phyloP scores from a whole-genome alignment of 2,797 vertebrate species.

The Myotis daubentonii region DNA sequence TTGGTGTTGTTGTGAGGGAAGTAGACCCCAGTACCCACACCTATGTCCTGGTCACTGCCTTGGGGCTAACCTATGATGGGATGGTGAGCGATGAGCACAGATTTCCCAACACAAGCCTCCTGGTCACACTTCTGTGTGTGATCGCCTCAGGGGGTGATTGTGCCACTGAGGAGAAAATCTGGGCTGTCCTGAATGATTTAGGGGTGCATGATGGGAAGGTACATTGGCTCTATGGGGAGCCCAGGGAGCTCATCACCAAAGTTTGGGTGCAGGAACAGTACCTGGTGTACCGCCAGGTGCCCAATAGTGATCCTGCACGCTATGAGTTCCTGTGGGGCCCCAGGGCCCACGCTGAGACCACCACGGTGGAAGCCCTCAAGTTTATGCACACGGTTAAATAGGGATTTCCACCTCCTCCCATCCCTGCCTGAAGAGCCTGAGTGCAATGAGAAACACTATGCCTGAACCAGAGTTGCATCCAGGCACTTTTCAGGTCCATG shows the following conservation, averaged over 20 bases:
- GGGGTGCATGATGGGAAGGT: neutral
- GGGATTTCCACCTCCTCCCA: neutral
- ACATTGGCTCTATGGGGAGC: neutral
- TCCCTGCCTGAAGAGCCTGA: neutral
- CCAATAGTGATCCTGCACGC: neutral
- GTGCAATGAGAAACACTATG: neutral
- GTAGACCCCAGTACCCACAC: neutral
- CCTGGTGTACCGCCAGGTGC: neutral
- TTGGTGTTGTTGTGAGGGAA: neutral
- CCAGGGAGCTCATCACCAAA: neutral
- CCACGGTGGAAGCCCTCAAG: neutral
- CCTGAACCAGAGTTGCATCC: neutral
- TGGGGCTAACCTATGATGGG: neutral
- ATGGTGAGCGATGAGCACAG: neutral
- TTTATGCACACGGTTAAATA: neutral
- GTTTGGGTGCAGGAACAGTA: constrained; percentile 26
- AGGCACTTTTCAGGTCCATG: neutral
- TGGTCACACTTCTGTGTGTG: neutral
- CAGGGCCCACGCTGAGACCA: neutral
- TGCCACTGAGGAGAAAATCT: neutral
- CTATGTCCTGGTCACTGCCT: neutral
- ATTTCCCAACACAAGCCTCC: neutral
- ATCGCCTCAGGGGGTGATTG: neutral
- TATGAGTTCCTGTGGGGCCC: constrained; percentile 36
- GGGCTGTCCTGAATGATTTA: neutral